A percentile compares a stretch with the other conserved stretches of the same genome.
phyloP scores from a whole-genome alignment of 2,888 invertebrate species.

The Pasiphila rectangulata region DNA sequence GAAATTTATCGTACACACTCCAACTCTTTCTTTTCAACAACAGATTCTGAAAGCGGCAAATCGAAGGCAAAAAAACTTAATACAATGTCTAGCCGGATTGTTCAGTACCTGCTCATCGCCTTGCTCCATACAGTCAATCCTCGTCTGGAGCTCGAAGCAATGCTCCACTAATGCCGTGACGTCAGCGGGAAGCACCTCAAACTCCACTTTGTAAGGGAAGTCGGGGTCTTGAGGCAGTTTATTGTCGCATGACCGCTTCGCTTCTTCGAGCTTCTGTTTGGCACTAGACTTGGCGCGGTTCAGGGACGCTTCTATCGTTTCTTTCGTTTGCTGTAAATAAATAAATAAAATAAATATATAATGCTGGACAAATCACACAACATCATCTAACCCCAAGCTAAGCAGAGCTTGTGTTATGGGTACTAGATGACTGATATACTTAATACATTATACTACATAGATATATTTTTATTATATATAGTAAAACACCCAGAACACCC shows the following conservation, averaged over 20 bases:
- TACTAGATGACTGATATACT: not conserved
- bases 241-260: conserved; percentile 78
- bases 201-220: conserved; percentile 78
- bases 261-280: conserved; percentile 74
- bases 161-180: conserved; percentile 77
- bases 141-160: conserved; percentile 78
- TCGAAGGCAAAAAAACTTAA: too few relatives aligned
- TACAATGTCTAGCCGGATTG: too few relatives aligned
- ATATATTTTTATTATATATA: too few relatives aligned
- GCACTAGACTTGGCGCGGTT: conserved; percentile 60
- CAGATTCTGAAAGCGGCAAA: too few relatives aligned
- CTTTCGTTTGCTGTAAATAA: conserved; percentile 46
- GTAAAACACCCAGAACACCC: too few relatives aligned
- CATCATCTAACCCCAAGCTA: too few relatives aligned
- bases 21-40: too few relatives aligned
- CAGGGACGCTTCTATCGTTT: conserved; percentile 54
- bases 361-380: too few relatives aligned
- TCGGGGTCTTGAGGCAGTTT: conserved; percentile 77
- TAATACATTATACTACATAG: too few relatives aligned
- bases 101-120: conserved; percentile 79
- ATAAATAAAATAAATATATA: not conserved
- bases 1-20: too few relatives aligned
- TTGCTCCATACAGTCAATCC: conserved; percentile 83
- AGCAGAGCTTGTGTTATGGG: not conserved
- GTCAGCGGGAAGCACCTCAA: conserved; percentile 76